These are phyloP conservation scores for Archilochus colubris DNA, from an alignment of 2,113 vertebrate species.

Conservation along the genomic window DNA sequence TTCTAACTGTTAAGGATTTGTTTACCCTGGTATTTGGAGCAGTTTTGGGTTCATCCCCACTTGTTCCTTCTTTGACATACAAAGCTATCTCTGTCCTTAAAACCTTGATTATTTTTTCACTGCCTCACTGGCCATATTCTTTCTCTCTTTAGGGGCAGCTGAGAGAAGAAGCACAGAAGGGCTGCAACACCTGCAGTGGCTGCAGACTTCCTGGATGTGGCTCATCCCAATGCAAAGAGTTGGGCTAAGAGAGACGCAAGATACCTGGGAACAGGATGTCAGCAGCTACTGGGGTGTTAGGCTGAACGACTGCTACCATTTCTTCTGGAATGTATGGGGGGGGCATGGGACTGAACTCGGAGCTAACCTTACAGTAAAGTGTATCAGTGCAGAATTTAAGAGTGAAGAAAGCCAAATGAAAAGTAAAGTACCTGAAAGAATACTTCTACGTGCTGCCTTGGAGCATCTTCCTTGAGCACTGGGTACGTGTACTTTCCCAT, in stretches of 20 bases:
- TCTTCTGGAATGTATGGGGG: background rate
- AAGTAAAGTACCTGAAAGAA: conserved; percentile 89
- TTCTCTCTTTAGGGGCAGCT: background rate
- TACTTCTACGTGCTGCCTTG: conserved; percentile 92
- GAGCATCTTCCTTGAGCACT: conserved; percentile 90
- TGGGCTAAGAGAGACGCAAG: background rate
- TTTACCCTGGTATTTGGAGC: background rate
- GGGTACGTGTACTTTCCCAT: conserved; percentile 98
- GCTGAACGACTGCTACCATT: background rate
- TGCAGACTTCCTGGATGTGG: background rate
- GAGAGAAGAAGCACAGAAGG: background rate
- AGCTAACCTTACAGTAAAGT: background rate
- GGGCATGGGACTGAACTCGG: background rate
- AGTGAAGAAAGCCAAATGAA: background rate
- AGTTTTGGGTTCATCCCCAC: background rate
- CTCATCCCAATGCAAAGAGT: background rate
- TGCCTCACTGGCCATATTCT: background rate
- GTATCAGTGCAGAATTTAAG: background rate
- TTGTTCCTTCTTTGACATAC: background rate
- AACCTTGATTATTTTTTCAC: background rate
- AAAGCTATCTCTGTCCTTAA: background rate
- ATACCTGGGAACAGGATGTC: background rate
- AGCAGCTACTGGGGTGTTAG: background rate
- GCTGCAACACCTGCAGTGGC: background rate
- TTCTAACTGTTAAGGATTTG: background rate